phyloP scores from a whole-genome alignment of 2,113 vertebrate species.

The Xiphorhynchus elegans region DNA sequence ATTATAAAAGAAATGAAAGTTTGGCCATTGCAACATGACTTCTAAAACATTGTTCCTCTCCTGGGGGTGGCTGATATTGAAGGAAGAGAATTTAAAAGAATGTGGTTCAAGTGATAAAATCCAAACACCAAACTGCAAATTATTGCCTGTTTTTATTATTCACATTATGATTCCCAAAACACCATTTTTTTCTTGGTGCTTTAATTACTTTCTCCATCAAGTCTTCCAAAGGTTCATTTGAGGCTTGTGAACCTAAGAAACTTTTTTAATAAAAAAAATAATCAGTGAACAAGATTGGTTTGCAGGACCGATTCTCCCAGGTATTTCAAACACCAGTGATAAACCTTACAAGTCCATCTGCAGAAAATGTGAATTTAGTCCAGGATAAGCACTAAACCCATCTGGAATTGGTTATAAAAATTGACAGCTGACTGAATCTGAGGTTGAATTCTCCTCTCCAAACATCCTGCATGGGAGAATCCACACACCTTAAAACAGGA shows the following conservation, averaged over 20 bases:
- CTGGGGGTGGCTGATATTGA: background rate
- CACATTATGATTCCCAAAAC: conserved; percentile 15
- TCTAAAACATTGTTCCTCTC: background rate
- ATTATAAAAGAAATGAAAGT: background rate
- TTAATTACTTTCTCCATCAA: conserved; percentile 55
- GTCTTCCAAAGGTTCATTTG: conserved; percentile 22
- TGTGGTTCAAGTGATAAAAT: conserved; percentile 30
- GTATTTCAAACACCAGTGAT: background rate
- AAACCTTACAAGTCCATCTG: background rate
- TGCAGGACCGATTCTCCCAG: conserved; percentile 26
- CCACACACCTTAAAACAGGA: background rate
- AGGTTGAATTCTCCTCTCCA: background rate
- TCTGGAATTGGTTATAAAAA: background rate
- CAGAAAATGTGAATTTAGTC: conserved; percentile 2
- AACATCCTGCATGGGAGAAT: background rate
- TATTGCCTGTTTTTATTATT: conserved; percentile 45
- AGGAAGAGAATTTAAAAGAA: background rate
- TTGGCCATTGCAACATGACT: background rate
- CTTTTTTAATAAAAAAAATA: conserved; percentile 1
- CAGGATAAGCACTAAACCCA: background rate
- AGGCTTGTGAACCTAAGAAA: conserved; percentile 25
- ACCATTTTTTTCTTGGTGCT: conserved; percentile 7
- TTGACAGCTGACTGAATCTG: background rate
- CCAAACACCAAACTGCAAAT: conserved; percentile 14
- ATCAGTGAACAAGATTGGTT: background rate